A percentile compares a stretch with the other conserved stretches of the same genome.
phyloP scores from a whole-genome alignment of 2,888 invertebrate genomes.

The Laspeyria flexula region DNA sequence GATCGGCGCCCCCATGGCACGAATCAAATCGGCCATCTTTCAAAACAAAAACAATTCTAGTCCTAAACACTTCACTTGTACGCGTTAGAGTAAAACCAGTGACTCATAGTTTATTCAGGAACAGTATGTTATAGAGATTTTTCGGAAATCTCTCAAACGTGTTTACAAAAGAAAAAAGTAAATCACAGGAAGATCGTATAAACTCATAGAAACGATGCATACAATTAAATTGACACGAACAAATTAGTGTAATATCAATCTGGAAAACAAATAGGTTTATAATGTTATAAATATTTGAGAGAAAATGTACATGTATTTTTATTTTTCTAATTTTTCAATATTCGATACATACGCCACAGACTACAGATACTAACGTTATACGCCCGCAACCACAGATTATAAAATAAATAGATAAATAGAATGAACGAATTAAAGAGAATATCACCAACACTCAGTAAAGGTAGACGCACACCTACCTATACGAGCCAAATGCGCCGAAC shows the following conservation, averaged over 20 bases:
- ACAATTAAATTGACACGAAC: not conserved
- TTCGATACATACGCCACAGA: no score
- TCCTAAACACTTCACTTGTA: constrained; percentile 40
- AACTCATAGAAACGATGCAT: not conserved
- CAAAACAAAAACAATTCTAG: constrained; percentile 34
- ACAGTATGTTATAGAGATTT: constrained; percentile 23
- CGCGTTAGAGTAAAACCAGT: constrained; percentile 43
- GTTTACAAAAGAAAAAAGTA: constrained; percentile 58
- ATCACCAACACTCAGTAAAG: not conserved
- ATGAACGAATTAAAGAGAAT: not conserved
- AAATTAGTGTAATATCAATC: not conserved
- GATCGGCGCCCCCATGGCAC: constrained; percentile 87
- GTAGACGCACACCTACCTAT: no score
- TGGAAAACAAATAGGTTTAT: constrained; percentile 6
- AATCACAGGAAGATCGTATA: constrained; percentile 7
- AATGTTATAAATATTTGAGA: not conserved
- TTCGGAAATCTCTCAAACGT: constrained; percentile 53
- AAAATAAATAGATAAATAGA: constrained; percentile 39
- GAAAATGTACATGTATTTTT: no score
- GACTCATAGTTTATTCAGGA: constrained; percentile 68
- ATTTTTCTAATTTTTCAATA: constrained; percentile 22
- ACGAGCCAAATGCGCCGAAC: no score
- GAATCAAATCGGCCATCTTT: constrained; percentile 90
- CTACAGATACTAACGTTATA: no score
- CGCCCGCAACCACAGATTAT: constrained; percentile 57